Evolutionary conservation across 2,888 invertebrate genomes (phyloP), one percentile per base, ranked within the genome.

Genomic region (Dexiosoma caninum): DNA sequence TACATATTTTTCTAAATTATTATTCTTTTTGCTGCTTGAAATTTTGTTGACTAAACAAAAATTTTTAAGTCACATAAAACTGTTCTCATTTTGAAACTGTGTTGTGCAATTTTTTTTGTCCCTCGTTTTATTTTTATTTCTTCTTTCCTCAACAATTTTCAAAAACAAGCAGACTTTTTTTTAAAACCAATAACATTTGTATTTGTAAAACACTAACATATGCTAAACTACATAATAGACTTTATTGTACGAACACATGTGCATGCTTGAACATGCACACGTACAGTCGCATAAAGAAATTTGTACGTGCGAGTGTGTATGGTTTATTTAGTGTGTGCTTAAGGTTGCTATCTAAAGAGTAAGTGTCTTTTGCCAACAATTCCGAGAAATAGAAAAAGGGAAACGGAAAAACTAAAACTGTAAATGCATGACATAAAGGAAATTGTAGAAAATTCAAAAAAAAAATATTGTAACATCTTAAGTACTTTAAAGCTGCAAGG

Each of bases 101-200:
- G 10, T 12, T 12, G 5, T n/a, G 1, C 4, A 2, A 0, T 2
- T 12, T 37, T 6, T 9, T 19, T 9, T 7, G 8, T n/a, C n/a
- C n/a, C n/a, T 27, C 49, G 2, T 44, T 10, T 23, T 19, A n/a
- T 9, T 23, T 35, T 12, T 30, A 1, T 44, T 21, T 30, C 32
- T 30, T 44, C 12, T 9, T 62, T 76, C n/a, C 53, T 55, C 6
- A 46, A 37, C 42, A 76, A 62, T 76, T 77, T 77, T 35, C 5
- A 14, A 71, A 62, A 78, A 64, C 64, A 70, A 71, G 49, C 64
- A 78, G 57, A 57, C 49, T 64, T 76, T 27, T 70, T 66, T 75
- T 53, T 75, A 80, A n/a, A 80, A 80, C 70, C 79, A 80, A 80
- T 75, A 75, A 80, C 75, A 80, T 75, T 80, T 80, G 75, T 80